Conservation (phyloP, 2,113 vertebrate species). For the Scomber scombrus region DNA sequence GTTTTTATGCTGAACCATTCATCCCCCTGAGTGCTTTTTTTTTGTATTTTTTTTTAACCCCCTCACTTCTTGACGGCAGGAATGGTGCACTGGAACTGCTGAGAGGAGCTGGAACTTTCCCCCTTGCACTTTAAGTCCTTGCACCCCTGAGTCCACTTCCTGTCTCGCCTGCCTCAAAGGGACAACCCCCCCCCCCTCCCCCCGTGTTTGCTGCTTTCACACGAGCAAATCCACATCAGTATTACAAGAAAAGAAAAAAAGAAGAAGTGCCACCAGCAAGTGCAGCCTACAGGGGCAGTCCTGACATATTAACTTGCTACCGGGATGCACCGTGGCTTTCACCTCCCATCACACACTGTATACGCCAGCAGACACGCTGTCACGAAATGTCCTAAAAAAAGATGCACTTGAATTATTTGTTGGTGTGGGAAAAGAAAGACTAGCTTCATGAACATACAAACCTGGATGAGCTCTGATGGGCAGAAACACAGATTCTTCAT, state of each 20-base stretch:
- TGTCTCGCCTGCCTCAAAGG: conserved; percentile 44
- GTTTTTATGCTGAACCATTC: conserved; percentile 45
- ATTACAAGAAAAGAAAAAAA: conserved; percentile 57
- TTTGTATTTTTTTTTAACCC: conserved; percentile 8
- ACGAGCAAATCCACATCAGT: conserved; percentile 73
- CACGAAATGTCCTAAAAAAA: conserved; percentile 35
- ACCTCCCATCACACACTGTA: conserved; percentile 15
- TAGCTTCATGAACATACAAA: conserved; percentile 23
- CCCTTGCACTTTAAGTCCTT: conserved; percentile 78
- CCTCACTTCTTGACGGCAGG: conserved; percentile 42
- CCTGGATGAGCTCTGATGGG: conserved; percentile 24
- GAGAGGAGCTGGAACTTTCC: conserved; percentile 69
- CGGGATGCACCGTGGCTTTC: conserved; percentile 41
- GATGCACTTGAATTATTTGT: conserved; percentile 51
- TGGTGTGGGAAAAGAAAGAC: conserved; percentile 56
- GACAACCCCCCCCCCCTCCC: background rate
- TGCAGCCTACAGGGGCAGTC: conserved; percentile 15
- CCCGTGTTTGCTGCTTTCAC: conserved; percentile 48
- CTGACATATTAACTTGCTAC: conserved; percentile 16
- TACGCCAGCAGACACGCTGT: conserved; percentile 21
- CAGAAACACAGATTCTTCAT: conserved; percentile 17
- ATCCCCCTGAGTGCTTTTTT: background rate
- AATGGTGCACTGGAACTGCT: conserved; percentile 57
- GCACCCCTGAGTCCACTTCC: conserved; percentile 57
- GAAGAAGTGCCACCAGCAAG: conserved; percentile 50